A percentile compares a stretch with the other conserved stretches of the same genome.
These are phyloP conservation scores for Alviniconcha marisindica DNA, from an alignment of 1,140 invertebrate species.

Conservation along the genomic window DNA sequence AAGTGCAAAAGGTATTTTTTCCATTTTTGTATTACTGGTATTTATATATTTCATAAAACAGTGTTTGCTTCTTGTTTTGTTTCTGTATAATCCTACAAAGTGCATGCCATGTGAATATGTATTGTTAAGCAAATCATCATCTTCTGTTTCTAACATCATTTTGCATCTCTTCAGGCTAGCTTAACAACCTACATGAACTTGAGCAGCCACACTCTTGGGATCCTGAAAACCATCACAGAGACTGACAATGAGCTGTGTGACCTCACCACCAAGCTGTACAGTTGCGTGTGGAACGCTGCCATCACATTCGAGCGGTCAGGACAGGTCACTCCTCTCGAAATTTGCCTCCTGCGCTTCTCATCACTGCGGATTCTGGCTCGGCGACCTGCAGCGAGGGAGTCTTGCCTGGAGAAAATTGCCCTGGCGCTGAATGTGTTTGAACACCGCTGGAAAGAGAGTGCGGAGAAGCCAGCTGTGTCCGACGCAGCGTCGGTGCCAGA, in stretches of 20 bases:
- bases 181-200: neutral
- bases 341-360: conserved; percentile 10
- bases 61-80: neutral
- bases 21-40: neutral
- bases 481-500: too few relatives aligned
- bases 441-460: neutral
- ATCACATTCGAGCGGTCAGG: neutral
- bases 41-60: neutral
- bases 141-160: neutral
- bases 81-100: too few relatives aligned
- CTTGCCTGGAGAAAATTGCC: conserved; percentile 24
- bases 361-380: neutral
- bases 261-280: conserved; percentile 5
- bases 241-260: neutral
- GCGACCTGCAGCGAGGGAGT: neutral
- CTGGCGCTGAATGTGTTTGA: conserved; percentile 2
- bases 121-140: too few relatives aligned
- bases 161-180: neutral
- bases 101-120: too few relatives aligned
- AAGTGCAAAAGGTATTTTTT: neutral
- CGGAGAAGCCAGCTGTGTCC: too few relatives aligned
- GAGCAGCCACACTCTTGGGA: neutral
- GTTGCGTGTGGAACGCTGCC: conserved; percentile 24
- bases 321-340: neutral
- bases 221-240: neutral